phyloP scores from a whole-genome alignment of 2,113 vertebrate species.

The Anser brachyrhynchus region DNA sequence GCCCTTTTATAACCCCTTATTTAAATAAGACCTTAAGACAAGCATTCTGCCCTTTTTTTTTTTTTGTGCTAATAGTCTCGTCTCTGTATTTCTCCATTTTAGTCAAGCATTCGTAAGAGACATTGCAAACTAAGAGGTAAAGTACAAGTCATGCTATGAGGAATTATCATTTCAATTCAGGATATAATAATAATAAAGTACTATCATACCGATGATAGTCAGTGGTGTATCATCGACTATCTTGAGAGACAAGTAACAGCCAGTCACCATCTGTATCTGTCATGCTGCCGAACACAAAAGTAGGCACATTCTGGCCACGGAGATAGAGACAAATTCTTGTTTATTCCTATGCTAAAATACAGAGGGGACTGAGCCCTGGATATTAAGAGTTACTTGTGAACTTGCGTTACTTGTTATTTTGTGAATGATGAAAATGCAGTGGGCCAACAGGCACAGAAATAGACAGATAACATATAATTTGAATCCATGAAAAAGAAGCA shows the following conservation, averaged over 20 bases:
- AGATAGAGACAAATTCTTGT: neutral
- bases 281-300: neutral
- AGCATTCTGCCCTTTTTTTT: neutral
- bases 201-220: neutral
- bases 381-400: neutral
- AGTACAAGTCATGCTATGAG: conserved; percentile 32
- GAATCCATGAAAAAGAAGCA: neutral
- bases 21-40: neutral
- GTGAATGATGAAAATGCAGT: neutral
- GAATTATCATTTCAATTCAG: conserved; percentile 42
- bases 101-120: neutral
- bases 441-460: neutral
- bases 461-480: neutral
- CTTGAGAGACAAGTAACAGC: neutral
- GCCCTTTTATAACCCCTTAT: neutral
- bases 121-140: conserved; percentile 40
- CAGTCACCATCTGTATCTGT: neutral
- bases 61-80: neutral
- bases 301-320: neutral
- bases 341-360: neutral
- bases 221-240: neutral
- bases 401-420: neutral
- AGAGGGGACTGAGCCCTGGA: neutral
- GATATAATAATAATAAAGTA: neutral
- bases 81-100: conserved; percentile 13